Percentiles rank a stretch among this genome's conserved stretches.
These are phyloP conservation scores for Capra hircus DNA, from an alignment of 2,113 vertebrate species.

Conservation along the genomic window DNA sequence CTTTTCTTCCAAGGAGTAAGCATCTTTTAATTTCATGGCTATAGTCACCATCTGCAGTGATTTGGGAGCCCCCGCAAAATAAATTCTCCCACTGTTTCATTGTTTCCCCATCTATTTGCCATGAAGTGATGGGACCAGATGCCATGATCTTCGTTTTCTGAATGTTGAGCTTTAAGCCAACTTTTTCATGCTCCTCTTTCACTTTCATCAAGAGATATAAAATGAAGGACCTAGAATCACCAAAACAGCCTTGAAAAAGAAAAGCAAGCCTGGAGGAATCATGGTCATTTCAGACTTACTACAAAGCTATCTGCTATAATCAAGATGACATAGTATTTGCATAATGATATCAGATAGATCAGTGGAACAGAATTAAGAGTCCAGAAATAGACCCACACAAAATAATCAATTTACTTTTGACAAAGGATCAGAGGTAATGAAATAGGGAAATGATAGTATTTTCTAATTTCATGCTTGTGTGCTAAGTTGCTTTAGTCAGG, in stretches of 20 bases:
- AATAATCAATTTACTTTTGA: not conserved
- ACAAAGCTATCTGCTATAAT: not conserved
- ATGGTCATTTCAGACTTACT: not conserved
- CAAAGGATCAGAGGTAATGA: not conserved
- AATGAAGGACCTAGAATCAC: not conserved
- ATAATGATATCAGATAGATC: not conserved
- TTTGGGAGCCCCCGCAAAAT: too few species aligned
- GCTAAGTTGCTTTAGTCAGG: not conserved
- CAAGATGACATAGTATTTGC: too few species aligned
- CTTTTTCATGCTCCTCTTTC: not conserved
- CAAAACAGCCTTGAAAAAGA: not conserved
- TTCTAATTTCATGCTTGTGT: not conserved
- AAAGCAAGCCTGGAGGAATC: not conserved
- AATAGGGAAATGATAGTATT: not conserved
- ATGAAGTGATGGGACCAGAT: too few species aligned
- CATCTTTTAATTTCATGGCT: too few species aligned
- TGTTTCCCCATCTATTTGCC: too few species aligned
- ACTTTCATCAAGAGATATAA: not conserved
- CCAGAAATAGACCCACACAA: not conserved
- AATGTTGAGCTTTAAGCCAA: not conserved
- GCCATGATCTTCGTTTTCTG: not conserved
- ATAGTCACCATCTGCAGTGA: too few species aligned
- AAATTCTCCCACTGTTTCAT: too few species aligned
- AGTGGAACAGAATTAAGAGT: not conserved
- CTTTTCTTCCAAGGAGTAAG: too few species aligned